Evolutionary conservation across 1,140 invertebrate genomes (phyloP), one percentile per base, ranked within the genome.

Genomic region (Leptonema lineaticorne): DNA sequence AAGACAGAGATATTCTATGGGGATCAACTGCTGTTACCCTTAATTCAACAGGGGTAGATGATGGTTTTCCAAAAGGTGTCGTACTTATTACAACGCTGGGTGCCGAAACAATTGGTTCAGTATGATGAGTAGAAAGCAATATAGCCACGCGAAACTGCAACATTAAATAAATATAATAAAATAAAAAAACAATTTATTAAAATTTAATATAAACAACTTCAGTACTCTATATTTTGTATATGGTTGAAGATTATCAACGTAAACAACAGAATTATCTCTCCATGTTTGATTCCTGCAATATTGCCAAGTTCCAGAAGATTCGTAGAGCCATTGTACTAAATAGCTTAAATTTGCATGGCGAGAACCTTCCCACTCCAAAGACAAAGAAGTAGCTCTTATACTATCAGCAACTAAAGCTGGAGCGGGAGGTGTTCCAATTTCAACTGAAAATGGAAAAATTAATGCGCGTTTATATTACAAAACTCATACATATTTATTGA

Each of bases 191-290:
- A n/a, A n/a, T n/a, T n/a, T n/a, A n/a, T n/a, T n/a, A n/a, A n/a
- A n/a, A n/a, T n/a, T n/a, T n/a, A n/a, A n/a, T n/a, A n/a, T n/a
- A n/a, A n/a, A n/a, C n/a, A n/a, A n/a, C n/a, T n/a, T n/a, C n/a
- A 41, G 81, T 83, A 95, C 93, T 82, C 88, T 85, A 76, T 96
- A 96, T 76, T 92, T 94, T 0, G 93, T 93, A 75, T 93, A 96
- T 0, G 94, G 93, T 56, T 90, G 87, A 5, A 96, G 83, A 70
- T 90, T 86, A 50, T 91, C 85, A 0, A 96, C 85, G 11, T 85
- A 79, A 71, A 85, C 83, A n/a, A 90, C 86, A 8, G 85, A 86
- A 68, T 88, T 86, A 45, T 89, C 81, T 14, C 83, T 85, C 83
- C 88, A 90, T 48, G 83, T 86, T 71, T 88, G 87, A 77, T 88